These are phyloP conservation scores for Aphelenchoides bicaudatus DNA, from an alignment of 2,888 invertebrate genomes.

Conservation along the genomic window DNA sequence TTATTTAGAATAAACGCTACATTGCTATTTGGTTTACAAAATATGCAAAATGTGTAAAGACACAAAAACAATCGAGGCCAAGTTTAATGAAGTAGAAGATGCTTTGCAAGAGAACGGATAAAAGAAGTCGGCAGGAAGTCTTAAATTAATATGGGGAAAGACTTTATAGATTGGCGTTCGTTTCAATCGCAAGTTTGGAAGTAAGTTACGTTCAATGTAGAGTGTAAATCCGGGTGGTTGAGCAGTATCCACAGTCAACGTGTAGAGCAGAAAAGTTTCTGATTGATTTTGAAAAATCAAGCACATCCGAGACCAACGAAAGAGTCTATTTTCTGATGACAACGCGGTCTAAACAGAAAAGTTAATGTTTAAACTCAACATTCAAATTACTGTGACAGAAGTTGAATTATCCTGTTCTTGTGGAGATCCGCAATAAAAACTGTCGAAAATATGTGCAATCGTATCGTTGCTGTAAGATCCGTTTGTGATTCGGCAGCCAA, in stretches of 20 bases:
- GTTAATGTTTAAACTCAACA: background rate
- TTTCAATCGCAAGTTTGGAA: background rate
- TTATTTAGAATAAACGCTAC: too few relatives aligned
- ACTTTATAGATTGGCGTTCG: conserved; percentile 6
- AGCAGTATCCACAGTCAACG: background rate
- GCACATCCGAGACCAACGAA: conserved; percentile 1
- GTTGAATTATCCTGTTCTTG: conserved; percentile 1
- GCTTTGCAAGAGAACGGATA: conserved; percentile 19
- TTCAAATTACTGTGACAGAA: background rate
- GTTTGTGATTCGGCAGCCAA: background rate
- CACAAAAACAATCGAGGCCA: too few relatives aligned
- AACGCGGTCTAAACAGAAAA: too few relatives aligned
- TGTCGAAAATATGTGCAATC: background rate
- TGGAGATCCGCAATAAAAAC: conserved; percentile 5
- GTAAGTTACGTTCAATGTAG: background rate
- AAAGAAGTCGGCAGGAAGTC: conserved; percentile 26
- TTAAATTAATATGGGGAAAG: conserved; percentile 19
- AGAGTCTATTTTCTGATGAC: background rate
- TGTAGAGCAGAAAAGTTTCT: conserved; percentile 11
- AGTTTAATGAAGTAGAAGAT: too few relatives aligned
- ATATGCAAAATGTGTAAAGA: too few relatives aligned
- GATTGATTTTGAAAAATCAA: conserved; percentile 6
- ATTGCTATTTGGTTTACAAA: too few relatives aligned
- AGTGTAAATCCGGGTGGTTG: background rate
- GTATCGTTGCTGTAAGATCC: background rate